Evolutionary conservation across 2,113 vertebrate species (phyloP), one percentile per base, ranked within the genome.

Genomic region (Ctenodactylus gundi): DNA sequence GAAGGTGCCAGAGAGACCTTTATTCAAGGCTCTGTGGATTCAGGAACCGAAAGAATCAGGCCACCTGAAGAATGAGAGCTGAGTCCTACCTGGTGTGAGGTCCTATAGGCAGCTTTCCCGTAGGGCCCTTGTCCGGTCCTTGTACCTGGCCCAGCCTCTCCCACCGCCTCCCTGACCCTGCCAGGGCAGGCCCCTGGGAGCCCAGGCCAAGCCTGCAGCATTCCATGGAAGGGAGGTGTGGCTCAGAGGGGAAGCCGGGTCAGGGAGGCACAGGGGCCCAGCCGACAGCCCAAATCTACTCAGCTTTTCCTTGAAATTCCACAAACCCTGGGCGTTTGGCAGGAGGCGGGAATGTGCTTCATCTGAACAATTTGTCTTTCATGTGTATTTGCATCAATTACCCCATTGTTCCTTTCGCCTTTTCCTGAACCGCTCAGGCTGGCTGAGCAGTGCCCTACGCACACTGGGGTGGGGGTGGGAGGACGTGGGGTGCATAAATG

Each of bases 281-380:
- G 80, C 46, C 25, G 31, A 85, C 49, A 21, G 91, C 72, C 89
- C 46, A 12, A 41, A 58, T 87, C 57, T 9, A 70, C 85, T 92
- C 89, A 68, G 85, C 73, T 92, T 96, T 97, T 96, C 92, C 97
- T 96, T 97, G 97, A 96, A 96, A 96, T 97, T 96, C 96, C 92
- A 86, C 93, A 73, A 93, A 92, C 72, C 93, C 97, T 55, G 92
- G 94, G 95, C 93, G 85, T 95, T 88, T 93, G 96, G 95, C 87
- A 34, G 67, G 87, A 83, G 27, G 90, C 34, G 0, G 88, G 91
- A 96, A 96, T 72, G 87, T 41, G 41, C 91, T 88, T 85, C 87
- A 64, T 83, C 7, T 2, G 96, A 96, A 97, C 97, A 97, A 91
- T 94, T 88, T 97, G 97, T 96, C 97, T 97, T 97, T 97, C 96